Percentiles rank a stretch among this genome's conserved stretches.
These are phyloP conservation scores for Corythaixoides concolor DNA, from an alignment of 2,113 vertebrate genomes.

Conservation along the genomic window DNA sequence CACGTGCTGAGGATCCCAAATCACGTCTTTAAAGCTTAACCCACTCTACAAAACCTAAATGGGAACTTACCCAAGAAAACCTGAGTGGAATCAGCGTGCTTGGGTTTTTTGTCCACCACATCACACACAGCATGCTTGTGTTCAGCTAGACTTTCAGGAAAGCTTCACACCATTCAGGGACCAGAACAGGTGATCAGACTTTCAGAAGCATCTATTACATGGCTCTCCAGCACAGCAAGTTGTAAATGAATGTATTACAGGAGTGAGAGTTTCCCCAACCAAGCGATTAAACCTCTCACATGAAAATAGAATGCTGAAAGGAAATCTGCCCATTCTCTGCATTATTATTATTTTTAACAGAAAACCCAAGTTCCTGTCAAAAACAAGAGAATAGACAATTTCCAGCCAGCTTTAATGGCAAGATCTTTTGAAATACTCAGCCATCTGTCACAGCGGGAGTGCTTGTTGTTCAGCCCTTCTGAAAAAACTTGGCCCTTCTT, in stretches of 20 bases:
- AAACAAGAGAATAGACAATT: conserved; percentile 45
- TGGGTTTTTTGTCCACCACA: neutral
- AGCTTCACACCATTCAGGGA: neutral
- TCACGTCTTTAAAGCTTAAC: neutral
- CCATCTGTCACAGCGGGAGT: conserved; percentile 65
- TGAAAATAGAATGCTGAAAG: conserved; percentile 41
- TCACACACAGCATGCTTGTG: neutral
- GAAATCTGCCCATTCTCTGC: conserved; percentile 12
- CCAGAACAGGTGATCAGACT: neutral
- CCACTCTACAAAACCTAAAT: neutral
- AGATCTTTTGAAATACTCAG: conserved; percentile 50
- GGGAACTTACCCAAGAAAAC: neutral
- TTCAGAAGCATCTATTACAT: neutral
- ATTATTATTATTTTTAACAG: conserved; percentile 20
- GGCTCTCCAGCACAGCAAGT: neutral
- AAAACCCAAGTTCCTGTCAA: conserved; percentile 49
- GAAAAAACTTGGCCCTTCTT: conserved; percentile 46
- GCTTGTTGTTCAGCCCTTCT: conserved; percentile 28
- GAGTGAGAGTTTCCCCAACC: neutral
- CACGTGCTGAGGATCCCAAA: neutral
- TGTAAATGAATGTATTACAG: neutral
- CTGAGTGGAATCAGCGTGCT: neutral
- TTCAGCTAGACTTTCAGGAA: neutral
- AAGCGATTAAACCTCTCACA: conserved; percentile 1
- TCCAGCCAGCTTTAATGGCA: conserved; percentile 47